phyloP scores from a whole-genome alignment of 1,140 invertebrate genomes.

The Hormaphis cornu region DNA sequence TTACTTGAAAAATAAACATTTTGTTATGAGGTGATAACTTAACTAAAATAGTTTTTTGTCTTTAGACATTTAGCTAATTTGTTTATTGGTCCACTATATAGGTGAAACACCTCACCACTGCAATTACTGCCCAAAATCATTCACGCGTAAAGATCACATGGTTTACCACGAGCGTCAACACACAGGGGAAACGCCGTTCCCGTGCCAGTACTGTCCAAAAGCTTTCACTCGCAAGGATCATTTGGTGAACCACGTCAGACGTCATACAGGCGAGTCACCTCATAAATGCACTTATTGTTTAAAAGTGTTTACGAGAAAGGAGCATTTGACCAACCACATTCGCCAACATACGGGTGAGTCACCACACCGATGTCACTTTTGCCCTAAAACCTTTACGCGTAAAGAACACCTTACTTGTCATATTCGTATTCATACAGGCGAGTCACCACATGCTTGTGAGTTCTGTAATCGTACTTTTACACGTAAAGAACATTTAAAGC shows the following conservation, averaged over 20 bases:
- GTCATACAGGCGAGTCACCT: constrained; percentile 60
- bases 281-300: constrained; percentile 49
- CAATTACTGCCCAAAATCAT: constrained; percentile 73
- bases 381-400: constrained; percentile 69
- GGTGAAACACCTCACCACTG: constrained; percentile 76
- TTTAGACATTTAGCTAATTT: constrained; percentile 29
- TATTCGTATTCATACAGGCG: constrained; percentile 64
- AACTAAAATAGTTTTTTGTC: constrained; percentile 24
- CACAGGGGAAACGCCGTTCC: constrained; percentile 70
- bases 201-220: constrained; percentile 71
- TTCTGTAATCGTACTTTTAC: constrained; percentile 74
- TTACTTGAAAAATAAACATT: constrained; percentile 5
- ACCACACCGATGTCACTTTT: constrained; percentile 54
- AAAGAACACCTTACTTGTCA: constrained; percentile 88
- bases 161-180: constrained; percentile 74
- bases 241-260: constrained; percentile 62
- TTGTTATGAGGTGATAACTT: constrained; percentile 21
- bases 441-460: constrained; percentile 69
- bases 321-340: constrained; percentile 56
- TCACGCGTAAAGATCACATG: constrained; percentile 71
- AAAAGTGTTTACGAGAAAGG: constrained; percentile 57
- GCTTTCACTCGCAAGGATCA: constrained; percentile 74
- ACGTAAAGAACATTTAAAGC: constrained; percentile 68
- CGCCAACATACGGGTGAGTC: constrained; percentile 64
- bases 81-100: constrained; percentile 45